Percentiles rank a stretch among this genome's conserved stretches.
phyloP scores from a whole-genome alignment of 2,797 vertebrate genomes.

The Diplodus sargus region DNA sequence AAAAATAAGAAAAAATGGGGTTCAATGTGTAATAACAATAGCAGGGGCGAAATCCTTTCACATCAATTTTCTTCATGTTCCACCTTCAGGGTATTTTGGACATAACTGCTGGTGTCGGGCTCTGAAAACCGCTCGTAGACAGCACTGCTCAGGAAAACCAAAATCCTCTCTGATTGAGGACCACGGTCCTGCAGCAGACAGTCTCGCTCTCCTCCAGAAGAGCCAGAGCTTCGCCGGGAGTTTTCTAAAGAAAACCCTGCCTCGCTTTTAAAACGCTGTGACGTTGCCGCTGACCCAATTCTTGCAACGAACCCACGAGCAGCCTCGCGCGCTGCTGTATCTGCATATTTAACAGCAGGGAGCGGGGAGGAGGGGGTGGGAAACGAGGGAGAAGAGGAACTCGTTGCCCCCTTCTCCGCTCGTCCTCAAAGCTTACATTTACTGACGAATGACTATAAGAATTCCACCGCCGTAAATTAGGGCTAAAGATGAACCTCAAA shows the following conservation, averaged over 20 bases:
- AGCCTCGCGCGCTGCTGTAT: slow-evolving; percentile 51
- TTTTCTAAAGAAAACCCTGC: slow-evolving; percentile 60
- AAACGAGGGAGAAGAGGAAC: slow-evolving; percentile 36
- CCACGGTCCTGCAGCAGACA: slow-evolving; percentile 35
- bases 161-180: slow-evolving; percentile 14
- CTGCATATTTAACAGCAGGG: slow-evolving; percentile 74
- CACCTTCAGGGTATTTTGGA: background rate
- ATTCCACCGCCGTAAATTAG: slow-evolving; percentile 40
- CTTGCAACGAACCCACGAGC: slow-evolving; percentile 56
- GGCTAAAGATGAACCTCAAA: slow-evolving; percentile 52
- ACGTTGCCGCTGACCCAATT: slow-evolving; percentile 77
- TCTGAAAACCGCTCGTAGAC: background rate
- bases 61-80: background rate
- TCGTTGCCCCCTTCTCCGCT: slow-evolving; percentile 36
- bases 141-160: slow-evolving; percentile 17
- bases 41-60: background rate
- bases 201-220: slow-evolving; percentile 41
- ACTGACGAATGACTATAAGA: slow-evolving; percentile 30
- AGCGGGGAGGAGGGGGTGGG: background rate
- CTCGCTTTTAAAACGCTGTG: slow-evolving; percentile 56
- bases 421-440: slow-evolving; percentile 51
- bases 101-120: background rate
- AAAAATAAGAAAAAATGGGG: background rate
- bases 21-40: background rate
- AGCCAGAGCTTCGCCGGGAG: slow-evolving; percentile 55